Evolutionary conservation across 37 sponge, comb jelly and placozoan species (phyloP), one percentile per base, ranked within the genome.

Genomic region (Chondrosia reniformis): DNA sequence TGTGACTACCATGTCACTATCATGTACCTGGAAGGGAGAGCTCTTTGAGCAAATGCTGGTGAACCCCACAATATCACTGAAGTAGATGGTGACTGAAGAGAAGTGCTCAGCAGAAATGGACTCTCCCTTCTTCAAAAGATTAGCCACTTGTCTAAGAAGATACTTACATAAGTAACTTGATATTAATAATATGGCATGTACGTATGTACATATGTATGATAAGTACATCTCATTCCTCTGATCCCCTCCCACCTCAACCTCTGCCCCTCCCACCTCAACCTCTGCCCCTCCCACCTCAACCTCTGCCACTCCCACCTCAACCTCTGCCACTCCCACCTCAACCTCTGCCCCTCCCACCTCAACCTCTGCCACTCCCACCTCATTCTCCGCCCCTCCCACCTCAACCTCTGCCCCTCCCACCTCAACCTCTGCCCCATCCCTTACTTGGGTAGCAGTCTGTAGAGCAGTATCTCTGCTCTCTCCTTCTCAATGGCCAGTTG

Each of bases 61-160:
- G 59, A 85, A 85, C 1, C 86, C 86, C 38, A 85, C 86, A 43
- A 85, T 85, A 31, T 85, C 86, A 30, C 86, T 85, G 59, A 85
- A 85, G 69, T 74, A 74, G 28, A 85, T 62, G 9, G 86, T 69
- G 43, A 85, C 86, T 55, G 46, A 75, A 59, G 83, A 39, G 67
- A 81, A 85, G 61, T 45, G 28, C 36, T 85, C 86, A 1, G 85
- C 79, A 12, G 79, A 37, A 10, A 84, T 79, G 38, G 46, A 2
- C 40, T 66, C 28, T 0, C 77, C 77, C 34, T 79, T 64, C 44
- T 78, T 84, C 73, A 84, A 63, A 36, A 64, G 78, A 67, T 75
- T 78, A 24, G 85, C 85, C 33, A 84, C 85, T 42, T 79, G 79
- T 32, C 66, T 64, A 36, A 19, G 32, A 36, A 36, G 58, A n/a